Conservation (phyloP, 2,113 vertebrate species). For the Lanius collurio region DNA sequence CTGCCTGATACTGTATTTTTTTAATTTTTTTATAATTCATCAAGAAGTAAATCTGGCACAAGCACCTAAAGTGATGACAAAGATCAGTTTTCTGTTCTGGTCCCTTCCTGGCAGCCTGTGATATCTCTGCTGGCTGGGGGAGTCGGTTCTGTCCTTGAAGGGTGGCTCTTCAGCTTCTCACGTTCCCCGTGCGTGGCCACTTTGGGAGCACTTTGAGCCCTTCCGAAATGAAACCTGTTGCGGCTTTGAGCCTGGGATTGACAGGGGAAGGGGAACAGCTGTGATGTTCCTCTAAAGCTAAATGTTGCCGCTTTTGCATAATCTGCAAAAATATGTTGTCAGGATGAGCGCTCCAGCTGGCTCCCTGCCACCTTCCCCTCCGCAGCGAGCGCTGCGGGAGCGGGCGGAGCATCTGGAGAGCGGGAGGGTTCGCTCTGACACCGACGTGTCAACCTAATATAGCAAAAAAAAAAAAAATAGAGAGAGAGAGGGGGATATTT, state of each 20-base stretch:
- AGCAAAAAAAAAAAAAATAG: neutral
- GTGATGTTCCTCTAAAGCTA: constrained; percentile 44
- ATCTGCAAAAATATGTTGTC: constrained; percentile 60
- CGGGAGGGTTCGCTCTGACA: neutral
- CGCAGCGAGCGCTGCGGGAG: neutral
- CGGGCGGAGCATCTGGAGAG: neutral
- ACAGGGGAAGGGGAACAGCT: constrained; percentile 30
- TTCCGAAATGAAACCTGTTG: constrained; percentile 36
- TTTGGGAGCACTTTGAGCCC: neutral
- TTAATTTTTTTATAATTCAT: neutral
- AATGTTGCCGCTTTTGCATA: constrained; percentile 36
- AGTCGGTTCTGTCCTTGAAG: neutral
- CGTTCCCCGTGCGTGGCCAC: fast-evolving
- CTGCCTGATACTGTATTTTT: neutral
- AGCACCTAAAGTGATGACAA: neutral
- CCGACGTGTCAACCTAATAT: neutral
- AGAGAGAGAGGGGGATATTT: neutral
- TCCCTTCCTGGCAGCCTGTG: neutral
- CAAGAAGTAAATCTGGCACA: neutral
- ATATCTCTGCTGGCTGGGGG: neutral
- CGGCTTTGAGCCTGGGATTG: neutral
- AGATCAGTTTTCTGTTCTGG: neutral
- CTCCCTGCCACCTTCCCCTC: neutral
- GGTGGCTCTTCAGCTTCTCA: neutral
- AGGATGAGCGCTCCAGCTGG: constrained; percentile 32